These are phyloP conservation scores for Rhyacophila evoluta DNA, from an alignment of 2,888 invertebrate species.

Conservation along the genomic window DNA sequence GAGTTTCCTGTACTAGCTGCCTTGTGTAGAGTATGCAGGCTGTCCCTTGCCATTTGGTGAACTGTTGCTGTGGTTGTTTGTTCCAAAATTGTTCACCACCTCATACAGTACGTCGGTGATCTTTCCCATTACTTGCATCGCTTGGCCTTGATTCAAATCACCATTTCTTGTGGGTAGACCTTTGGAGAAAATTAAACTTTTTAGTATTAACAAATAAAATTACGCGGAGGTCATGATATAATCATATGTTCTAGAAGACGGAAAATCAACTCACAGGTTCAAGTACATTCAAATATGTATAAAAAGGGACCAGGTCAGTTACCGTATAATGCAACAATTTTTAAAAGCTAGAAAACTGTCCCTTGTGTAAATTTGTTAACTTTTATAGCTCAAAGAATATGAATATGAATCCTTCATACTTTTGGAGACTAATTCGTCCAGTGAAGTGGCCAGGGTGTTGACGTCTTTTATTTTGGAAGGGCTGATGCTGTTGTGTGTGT, in stretches of 20 bases:
- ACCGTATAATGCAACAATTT: no score
- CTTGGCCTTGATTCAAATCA: conserved; percentile 57
- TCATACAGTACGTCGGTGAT: conserved; percentile 73
- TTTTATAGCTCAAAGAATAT: no score
- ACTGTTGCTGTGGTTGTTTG: conserved; percentile 37
- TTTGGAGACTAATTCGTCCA: conserved; percentile 64
- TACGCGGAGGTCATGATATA: no score
- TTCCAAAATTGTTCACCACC: conserved; percentile 64
- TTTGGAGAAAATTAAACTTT: no score
- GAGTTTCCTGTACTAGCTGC: conserved; percentile 43
- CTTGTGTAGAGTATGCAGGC: conserved; percentile 9
- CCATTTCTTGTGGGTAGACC: conserved; percentile 58
- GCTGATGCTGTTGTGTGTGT: conserved; percentile 4
- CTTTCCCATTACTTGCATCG: conserved; percentile 72
- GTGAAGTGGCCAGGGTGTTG: conserved; percentile 60
- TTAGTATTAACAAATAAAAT: no score
- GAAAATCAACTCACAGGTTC: no score
- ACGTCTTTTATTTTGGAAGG: conserved; percentile 50
- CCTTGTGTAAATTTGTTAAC: no score
- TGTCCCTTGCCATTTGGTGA: conserved; percentile 28
- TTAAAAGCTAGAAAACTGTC: no score
- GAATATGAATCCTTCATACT: no score
- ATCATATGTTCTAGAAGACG: no score
- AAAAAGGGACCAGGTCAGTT: no score
- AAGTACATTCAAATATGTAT: no score